A percentile compares a stretch with the other conserved stretches of the same genome.
phyloP scores from a whole-genome alignment of 2,797 vertebrate species.

The Sebastes flavidus region DNA sequence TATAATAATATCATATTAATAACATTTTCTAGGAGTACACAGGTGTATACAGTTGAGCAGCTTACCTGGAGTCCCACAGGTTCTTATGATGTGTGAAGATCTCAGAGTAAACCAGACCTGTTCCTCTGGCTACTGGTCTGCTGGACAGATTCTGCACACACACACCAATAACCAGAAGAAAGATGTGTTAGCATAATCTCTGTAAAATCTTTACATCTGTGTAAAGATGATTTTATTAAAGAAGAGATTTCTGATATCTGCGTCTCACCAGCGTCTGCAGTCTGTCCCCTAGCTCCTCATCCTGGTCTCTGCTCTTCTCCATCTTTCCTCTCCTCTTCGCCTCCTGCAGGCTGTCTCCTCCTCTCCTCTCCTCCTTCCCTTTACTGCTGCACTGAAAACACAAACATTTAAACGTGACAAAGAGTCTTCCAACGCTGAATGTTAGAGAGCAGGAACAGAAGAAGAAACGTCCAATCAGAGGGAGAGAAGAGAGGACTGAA shows the following conservation, averaged over 20 bases:
- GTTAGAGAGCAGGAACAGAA: too few relatives aligned
- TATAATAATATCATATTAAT: too few relatives aligned
- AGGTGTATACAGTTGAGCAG: background rate
- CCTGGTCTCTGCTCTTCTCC: constrained; percentile 49
- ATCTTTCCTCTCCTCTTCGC: constrained; percentile 68
- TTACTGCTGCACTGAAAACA: constrained; percentile 33
- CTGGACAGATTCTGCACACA: constrained; percentile 57
- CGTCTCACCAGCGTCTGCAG: constrained; percentile 55
- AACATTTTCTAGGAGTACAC: too few relatives aligned
- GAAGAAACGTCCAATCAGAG: too few relatives aligned
- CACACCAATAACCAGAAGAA: background rate
- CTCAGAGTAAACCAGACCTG: constrained; percentile 67
- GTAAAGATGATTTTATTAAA: background rate
- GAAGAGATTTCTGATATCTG: background rate
- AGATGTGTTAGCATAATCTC: too few relatives aligned
- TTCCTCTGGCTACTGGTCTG: constrained; percentile 42
- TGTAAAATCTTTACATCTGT: background rate
- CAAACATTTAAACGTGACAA: background rate
- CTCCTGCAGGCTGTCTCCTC: constrained; percentile 56
- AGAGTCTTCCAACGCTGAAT: too few relatives aligned
- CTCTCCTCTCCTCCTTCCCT: constrained; percentile 38
- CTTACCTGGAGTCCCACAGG: constrained; percentile 67
- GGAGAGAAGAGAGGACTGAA: background rate
- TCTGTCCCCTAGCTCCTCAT: constrained; percentile 47
- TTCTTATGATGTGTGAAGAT: constrained; percentile 63